Base-by-base conservation (phyloP, 2,797 vertebrate species). In the Amphiprion clarkii region DNA sequence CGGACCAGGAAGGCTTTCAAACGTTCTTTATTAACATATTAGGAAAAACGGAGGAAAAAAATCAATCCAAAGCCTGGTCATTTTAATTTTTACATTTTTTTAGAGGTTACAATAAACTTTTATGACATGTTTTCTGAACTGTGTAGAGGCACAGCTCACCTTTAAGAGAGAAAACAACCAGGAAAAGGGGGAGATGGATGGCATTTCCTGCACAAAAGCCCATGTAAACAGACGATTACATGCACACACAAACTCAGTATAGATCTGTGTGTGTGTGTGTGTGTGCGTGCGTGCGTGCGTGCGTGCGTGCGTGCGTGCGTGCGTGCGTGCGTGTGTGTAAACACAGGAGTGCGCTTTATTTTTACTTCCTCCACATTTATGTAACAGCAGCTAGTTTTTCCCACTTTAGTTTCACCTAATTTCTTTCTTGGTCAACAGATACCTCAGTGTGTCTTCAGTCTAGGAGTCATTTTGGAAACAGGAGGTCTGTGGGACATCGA, bases 181-280 rank as follows among this genome's bases (percentile, higher is more conserved):
- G 29, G 40, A 25, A 31, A 68, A 73, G 25, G 25, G 44, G 52
- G 54, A 33, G 40, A 17, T 0, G 16, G 44, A 36, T 68, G 82
- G 74, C 76, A 73, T 82, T 88, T 86, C 82, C 82, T 84, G 78
- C 29, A 23, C 46, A 63, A 67, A 48, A 67, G 25, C 54, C 68
- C 52, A 61, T 80, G 67, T 85, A 85, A 88, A 89, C 54, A 56
- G 6, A 33, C 29, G 2, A 14, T 21, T 14, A 48, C 46, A 48
- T 48, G 17, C 6, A 19, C 40, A 44, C 13, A 44, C 42, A 46
- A 46, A 46, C 46, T 48, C 46, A 19, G 46, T 48, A n/a, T 48
- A 48, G 19, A 48, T 19, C 0, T n/a, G 48, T 3, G 40, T 58
- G 29, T 33, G 54, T 60, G 61, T 10, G 31, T 60, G 40, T 65